Percentiles rank a stretch among this genome's conserved stretches.
These are phyloP conservation scores for Machimus atricapillus DNA, from an alignment of 2,888 invertebrate genomes.

Conservation along the genomic window DNA sequence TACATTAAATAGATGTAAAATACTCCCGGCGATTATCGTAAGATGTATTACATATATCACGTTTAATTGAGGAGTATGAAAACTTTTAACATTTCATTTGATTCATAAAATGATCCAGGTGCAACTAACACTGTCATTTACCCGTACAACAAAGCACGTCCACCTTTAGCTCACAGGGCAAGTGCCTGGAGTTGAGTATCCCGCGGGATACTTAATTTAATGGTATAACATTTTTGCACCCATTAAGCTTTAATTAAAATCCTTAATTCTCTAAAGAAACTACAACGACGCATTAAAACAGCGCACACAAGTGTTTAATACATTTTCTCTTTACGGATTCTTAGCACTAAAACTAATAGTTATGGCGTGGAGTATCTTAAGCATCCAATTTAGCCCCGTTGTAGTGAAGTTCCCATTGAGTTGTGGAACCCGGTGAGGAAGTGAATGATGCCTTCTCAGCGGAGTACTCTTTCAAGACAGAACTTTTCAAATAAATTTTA, in stretches of 20 bases:
- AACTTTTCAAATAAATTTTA: background rate
- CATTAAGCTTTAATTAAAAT: background rate
- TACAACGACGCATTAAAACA: constrained; percentile 41
- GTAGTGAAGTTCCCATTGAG: background rate
- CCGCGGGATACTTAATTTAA: background rate
- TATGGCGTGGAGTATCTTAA: background rate
- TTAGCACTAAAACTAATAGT: constrained; percentile 20
- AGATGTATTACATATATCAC: background rate
- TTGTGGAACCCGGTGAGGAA: background rate
- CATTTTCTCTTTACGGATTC: constrained; percentile 40
- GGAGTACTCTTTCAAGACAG: background rate
- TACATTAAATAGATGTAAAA: background rate
- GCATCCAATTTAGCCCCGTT: background rate
- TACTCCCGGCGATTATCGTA: background rate
- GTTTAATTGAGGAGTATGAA: background rate
- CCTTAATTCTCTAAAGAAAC: constrained; percentile 13
- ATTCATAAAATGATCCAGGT: background rate
- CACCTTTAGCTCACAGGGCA: background rate
- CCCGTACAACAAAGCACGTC: background rate
- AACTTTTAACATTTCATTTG: background rate
- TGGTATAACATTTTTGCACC: background rate
- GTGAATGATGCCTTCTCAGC: background rate
- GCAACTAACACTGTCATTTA: background rate
- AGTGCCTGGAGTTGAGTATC: background rate
- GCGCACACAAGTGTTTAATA: constrained; percentile 43